These are phyloP conservation scores for Diadegma fenestrale DNA, from an alignment of 2,888 invertebrate genomes.

Conservation along the genomic window DNA sequence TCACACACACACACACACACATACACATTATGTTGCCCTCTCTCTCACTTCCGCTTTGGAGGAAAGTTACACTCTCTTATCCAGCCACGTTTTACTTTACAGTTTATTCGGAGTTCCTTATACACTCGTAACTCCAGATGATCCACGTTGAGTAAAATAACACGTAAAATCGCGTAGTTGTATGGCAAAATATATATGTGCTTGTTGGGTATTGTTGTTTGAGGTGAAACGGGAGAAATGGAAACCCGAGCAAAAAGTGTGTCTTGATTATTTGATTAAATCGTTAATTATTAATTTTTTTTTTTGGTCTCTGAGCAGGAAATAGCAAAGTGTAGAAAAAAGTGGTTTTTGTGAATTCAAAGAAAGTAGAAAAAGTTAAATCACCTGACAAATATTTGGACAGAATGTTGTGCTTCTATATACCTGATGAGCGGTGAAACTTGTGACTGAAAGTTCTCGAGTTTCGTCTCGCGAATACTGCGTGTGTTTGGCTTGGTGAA, in stretches of 20 bases:
- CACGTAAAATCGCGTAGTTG: conserved; percentile 39
- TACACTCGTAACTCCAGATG: conserved; percentile 54
- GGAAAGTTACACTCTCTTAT: conserved; percentile 49
- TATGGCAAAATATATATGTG: not conserved
- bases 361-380: not conserved
- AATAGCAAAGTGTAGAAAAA: not conserved
- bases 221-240: not conserved
- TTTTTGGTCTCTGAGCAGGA: not conserved
- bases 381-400: not conserved
- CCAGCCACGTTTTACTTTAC: conserved; percentile 35
- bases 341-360: not conserved
- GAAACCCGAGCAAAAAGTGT: not conserved
- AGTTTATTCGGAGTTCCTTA: conserved; percentile 27
- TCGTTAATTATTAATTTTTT: not conserved
- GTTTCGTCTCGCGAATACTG: conserved; percentile 3
- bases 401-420: not conserved
- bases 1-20: no score
- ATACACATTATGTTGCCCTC: conserved; percentile 15
- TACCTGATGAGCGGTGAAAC: not conserved
- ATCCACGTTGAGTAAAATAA: conserved; percentile 50
- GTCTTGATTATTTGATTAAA: not conserved
- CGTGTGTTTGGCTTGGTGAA: conserved; percentile 44
- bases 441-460: conserved; percentile 3
- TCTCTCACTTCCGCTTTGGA: conserved; percentile 38
- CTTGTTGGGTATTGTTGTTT: not conserved